phyloP scores from a whole-genome alignment of 2,113 vertebrate genomes.

The Prietella phreatophila region DNA sequence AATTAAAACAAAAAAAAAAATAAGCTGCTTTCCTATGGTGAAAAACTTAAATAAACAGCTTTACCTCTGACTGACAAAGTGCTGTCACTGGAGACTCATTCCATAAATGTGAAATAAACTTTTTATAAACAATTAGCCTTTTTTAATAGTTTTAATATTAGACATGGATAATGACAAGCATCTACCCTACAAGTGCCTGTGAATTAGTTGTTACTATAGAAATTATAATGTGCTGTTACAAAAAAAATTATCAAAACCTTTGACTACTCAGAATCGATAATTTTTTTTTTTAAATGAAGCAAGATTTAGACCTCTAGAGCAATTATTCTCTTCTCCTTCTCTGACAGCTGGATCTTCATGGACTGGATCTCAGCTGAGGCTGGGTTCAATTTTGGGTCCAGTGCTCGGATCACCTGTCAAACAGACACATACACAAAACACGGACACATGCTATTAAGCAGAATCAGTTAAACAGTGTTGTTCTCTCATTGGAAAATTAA shows the following conservation, averaged over 20 bases:
- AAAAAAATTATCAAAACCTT: not conserved
- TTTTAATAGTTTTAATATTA: not conserved
- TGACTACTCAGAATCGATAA: not conserved
- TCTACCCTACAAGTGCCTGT: not conserved
- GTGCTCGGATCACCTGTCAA: constrained; percentile 88
- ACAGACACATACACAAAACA: not conserved
- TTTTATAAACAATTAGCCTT: not conserved
- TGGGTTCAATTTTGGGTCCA: constrained; percentile 95
- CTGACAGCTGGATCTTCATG: constrained; percentile 83
- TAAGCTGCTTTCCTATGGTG: not conserved
- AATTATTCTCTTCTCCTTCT: constrained; percentile 87
- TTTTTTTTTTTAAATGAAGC: not conserved
- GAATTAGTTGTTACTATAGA: not conserved
- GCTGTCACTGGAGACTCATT: not conserved
- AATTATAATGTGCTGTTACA: not conserved
- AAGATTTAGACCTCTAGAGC: constrained; percentile 74
- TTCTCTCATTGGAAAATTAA: not conserved
- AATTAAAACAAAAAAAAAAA: not conserved
- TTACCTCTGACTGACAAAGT: not conserved
- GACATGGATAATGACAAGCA: not conserved
- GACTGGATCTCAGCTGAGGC: constrained; percentile 93
- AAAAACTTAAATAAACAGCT: not conserved
- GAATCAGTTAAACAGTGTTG: not conserved
- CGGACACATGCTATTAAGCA: not conserved
- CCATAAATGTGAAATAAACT: not conserved